These are phyloP conservation scores for Thomomys bottae DNA, from an alignment of 2,113 vertebrate genomes.

Conservation along the genomic window DNA sequence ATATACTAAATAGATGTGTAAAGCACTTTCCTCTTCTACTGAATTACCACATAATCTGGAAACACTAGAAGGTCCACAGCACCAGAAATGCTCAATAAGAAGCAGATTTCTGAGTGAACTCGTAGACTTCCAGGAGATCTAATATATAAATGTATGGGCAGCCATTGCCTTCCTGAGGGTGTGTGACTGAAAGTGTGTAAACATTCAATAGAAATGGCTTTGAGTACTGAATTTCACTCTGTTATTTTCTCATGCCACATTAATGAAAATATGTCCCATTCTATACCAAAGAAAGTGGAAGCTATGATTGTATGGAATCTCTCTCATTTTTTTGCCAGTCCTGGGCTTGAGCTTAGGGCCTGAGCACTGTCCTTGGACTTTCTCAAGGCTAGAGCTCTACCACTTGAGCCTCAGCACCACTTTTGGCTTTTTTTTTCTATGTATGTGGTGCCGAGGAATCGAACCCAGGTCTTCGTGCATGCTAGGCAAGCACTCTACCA, in stretches of 20 bases:
- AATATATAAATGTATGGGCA: background rate
- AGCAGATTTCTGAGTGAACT: background rate
- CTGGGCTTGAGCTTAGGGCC: too few species aligned
- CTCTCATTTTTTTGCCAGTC: too few species aligned
- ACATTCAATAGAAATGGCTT: background rate
- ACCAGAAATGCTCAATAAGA: background rate
- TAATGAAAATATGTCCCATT: background rate
- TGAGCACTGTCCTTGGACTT: too few species aligned
- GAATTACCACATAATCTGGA: background rate
- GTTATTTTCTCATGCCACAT: background rate
- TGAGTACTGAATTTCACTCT: background rate
- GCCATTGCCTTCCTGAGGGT: background rate
- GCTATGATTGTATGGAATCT: background rate
- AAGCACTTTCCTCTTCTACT: background rate
- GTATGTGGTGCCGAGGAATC: too few species aligned
- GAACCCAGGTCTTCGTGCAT: too few species aligned
- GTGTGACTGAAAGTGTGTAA: fast-evolving
- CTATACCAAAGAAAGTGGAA: background rate
- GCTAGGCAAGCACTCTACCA: too few species aligned
- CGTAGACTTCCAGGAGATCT: background rate
- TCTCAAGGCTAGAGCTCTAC: too few species aligned
- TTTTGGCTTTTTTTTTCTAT: too few species aligned
- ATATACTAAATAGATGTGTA: background rate
- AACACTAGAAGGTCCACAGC: background rate
- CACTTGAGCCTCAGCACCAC: too few species aligned